phyloP scores from a whole-genome alignment of 2,113 vertebrate species.

The Lichenostomus cassidix region DNA sequence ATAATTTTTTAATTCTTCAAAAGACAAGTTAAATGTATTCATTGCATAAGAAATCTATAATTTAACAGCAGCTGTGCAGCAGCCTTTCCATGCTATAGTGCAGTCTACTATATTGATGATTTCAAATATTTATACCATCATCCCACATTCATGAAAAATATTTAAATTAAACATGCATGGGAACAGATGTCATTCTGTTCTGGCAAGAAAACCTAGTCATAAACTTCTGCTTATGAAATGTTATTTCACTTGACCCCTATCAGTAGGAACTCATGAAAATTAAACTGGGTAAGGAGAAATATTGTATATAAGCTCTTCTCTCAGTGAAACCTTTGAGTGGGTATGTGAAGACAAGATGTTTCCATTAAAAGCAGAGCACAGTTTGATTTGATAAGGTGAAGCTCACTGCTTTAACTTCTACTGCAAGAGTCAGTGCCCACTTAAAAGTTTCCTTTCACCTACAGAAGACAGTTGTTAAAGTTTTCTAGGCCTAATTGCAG shows the following conservation, averaged over 20 bases:
- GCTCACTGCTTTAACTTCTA: neutral
- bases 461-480: neutral
- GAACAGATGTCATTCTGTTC: constrained; percentile 71
- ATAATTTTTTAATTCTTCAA: constrained; percentile 73
- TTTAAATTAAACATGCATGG: constrained; percentile 73
- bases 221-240: constrained; percentile 66
- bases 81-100: constrained; percentile 67
- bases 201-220: constrained; percentile 67
- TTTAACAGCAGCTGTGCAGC: constrained; percentile 70
- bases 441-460: neutral
- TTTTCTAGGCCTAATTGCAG: neutral
- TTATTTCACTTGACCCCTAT: constrained; percentile 67
- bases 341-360: constrained; percentile 38
- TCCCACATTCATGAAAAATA: constrained; percentile 72
- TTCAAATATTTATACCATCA: constrained; percentile 75
- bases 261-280: constrained; percentile 61
- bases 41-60: constrained; percentile 74
- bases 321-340: constrained; percentile 37
- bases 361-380: neutral
- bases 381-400: constrained; percentile 20
- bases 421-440: neutral
- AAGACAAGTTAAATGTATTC: constrained; percentile 70
- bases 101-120: constrained; percentile 72
- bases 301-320: constrained; percentile 35
- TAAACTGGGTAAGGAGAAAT: constrained; percentile 51